Base-by-base conservation (phyloP, 1,140 invertebrate genomes). In the Hydropsyche tenuis region DNA sequence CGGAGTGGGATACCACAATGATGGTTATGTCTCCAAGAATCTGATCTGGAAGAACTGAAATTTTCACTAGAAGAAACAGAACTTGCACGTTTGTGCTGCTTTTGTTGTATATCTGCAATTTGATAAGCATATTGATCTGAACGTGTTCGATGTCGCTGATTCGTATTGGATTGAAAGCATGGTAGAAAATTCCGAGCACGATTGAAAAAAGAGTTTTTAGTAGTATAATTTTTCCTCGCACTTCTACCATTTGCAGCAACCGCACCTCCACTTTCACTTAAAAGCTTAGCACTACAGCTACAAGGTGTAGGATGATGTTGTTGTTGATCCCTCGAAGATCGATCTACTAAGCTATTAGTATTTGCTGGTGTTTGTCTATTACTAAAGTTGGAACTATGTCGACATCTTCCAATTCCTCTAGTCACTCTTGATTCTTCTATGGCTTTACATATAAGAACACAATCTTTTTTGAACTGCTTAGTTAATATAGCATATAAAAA, bases 401-500 rank as follows among this genome's bases (percentile, higher is more conserved):
- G 82, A 79, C 94, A 95, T 56, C 93, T 86, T 0, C 94, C 94
- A 72, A 95, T 95, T 11, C 93, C 93, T 12, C 94, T 86, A 0
- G 94, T 95, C 0, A 96, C 94, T 25, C 95, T 86, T 0, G 94
- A 95, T 80, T 97, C 95, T 82, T 97, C 95, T 77, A 97, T 96
- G 7, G 94, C 92, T 80, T 96, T 94, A 83, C 96, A 98, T 60
- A 99, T 93, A 76, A 96, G 89, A 0, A 97, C 94, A 83, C 96
- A 99, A 81, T 98, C 97, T 83, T 97, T 97, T 82, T 98, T 98
- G 81, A 98, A 99, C 80, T 98, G 96, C 81, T 98, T 98, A 0
- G 96, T 99, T 70, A 98, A 88, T 73, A 98, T 97, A 20, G 96
- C 96, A 82, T 98, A 99, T 0, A 99, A 87, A 80, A 98, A 98